Evolutionary conservation across 2,888 invertebrate species (phyloP), one percentile per base, ranked within the genome.

Genomic region (Mimachlamys varia): DNA sequence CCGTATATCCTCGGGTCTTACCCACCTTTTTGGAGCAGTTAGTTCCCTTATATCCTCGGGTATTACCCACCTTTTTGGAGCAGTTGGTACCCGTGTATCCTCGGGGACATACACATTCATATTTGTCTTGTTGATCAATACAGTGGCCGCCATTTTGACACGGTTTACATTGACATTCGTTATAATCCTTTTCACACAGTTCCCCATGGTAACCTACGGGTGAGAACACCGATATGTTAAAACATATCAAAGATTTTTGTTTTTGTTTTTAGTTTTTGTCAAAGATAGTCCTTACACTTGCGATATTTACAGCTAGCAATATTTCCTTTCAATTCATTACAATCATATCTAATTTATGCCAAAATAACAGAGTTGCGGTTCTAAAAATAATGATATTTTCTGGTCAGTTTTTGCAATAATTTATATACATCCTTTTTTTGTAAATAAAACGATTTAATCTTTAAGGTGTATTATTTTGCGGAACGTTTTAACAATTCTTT

Each of bases 101-200:
- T 15, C 76, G 27, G 12, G 76, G 76, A 76, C 76, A 76, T 33
- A 76, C 76, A 76, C 76, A 76, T 76, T 76, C 76, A 76, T 76
- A 76, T 76, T 7, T 76, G 76, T 76, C 76, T 13, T 33, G 33
- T 33, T 33, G 27, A 15, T 76, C 76, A 13, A 76, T 13, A 33
- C 76, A 76, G 33, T 76, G 76, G 27, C 76, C 76, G 33, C 76
- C 76, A 76, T 76, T 27, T 27, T 33, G 76, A 76, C 76, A 76
- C 12, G 76, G 76, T 33, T 76, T 76, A 13, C 76, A 33, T 33
- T 76, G 76, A 76, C 76, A 76, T 76, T 76, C 76, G 33, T 76
- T 76, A 12, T 76, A 76, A 76, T 76, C 76, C 33, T 76, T 76
- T 27, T 76, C 76, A 76, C 76, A 76, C 76, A 76, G 33, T 33